These are phyloP conservation scores for Apolygus lucorum DNA, from an alignment of 1,140 invertebrate species.

Conservation along the genomic window DNA sequence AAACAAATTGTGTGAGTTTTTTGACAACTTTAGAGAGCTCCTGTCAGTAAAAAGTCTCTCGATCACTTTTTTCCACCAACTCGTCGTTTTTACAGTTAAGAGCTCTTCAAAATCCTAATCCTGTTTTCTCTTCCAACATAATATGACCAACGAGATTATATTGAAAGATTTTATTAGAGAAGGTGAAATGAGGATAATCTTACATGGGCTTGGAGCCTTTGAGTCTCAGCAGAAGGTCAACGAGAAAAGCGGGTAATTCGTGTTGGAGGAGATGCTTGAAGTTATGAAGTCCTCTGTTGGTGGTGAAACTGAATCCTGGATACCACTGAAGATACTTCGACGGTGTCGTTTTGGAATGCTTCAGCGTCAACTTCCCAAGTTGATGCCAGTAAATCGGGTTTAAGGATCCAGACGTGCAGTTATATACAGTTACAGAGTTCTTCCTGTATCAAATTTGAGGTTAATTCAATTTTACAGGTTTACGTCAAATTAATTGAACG, in stretches of 20 bases:
- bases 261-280: conserved; percentile 63
- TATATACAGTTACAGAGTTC: conserved; percentile 61
- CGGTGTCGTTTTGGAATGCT: conserved; percentile 62
- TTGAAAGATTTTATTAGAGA: background rate
- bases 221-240: conserved; percentile 59
- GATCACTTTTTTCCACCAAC: too few relatives aligned
- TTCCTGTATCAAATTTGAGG: conserved; percentile 22
- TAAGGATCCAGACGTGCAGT: conserved; percentile 75
- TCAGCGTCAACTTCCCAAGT: conserved; percentile 56
- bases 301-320: conserved; percentile 69
- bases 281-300: conserved; percentile 58
- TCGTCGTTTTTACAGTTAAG: too few relatives aligned
- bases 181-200: conserved; percentile 39
- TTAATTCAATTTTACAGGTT: background rate
- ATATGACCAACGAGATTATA: background rate
- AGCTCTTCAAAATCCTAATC: too few relatives aligned
- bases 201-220: conserved; percentile 70
- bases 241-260: conserved; percentile 65
- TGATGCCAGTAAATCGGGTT: conserved; percentile 80
- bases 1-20: too few relatives aligned
- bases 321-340: conserved; percentile 80
- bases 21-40: too few relatives aligned
- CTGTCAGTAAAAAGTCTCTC: too few relatives aligned
- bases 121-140: too few relatives aligned
- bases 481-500: too few relatives aligned